phyloP scores from a whole-genome alignment of 1,140 invertebrate species.

The Hormaphis cornu region DNA sequence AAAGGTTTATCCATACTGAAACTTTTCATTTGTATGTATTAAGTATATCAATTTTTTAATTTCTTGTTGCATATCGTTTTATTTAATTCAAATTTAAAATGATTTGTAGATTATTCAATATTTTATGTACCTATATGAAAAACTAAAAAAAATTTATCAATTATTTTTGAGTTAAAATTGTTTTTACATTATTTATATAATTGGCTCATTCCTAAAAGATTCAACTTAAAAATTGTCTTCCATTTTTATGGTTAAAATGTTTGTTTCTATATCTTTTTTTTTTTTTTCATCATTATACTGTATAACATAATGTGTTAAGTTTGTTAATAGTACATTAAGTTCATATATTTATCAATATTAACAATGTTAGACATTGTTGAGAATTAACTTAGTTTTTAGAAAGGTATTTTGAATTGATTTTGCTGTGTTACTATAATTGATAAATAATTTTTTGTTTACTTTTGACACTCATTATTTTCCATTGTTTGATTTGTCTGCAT shows the following conservation, averaged over 20 bases:
- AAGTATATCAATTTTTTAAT: too few relatives aligned
- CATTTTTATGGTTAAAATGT: background rate
- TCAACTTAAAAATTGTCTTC: background rate
- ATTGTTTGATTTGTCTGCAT: background rate
- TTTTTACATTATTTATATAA: background rate
- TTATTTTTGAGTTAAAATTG: background rate
- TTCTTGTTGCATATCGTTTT: too few relatives aligned
- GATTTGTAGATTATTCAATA: too few relatives aligned
- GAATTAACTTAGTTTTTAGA: background rate
- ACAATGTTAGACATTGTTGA: constrained; percentile 1
- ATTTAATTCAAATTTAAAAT: too few relatives aligned
- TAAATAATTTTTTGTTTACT: background rate
- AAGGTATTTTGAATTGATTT: background rate
- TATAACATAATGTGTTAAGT: background rate
- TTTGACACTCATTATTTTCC: background rate
- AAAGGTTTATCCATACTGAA: too few relatives aligned
- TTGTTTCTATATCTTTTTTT: background rate
- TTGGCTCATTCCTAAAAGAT: constrained; percentile 8
- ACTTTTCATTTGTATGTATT: too few relatives aligned
- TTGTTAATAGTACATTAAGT: background rate
- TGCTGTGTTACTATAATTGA: background rate
- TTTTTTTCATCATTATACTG: background rate
- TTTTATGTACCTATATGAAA: too few relatives aligned
- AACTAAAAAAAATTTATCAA: too few relatives aligned
- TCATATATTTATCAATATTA: background rate